Evolutionary conservation across 2,113 vertebrate species (phyloP), one percentile per base, ranked within the genome.

Genomic region (Nothocercus nigrocapillus): DNA sequence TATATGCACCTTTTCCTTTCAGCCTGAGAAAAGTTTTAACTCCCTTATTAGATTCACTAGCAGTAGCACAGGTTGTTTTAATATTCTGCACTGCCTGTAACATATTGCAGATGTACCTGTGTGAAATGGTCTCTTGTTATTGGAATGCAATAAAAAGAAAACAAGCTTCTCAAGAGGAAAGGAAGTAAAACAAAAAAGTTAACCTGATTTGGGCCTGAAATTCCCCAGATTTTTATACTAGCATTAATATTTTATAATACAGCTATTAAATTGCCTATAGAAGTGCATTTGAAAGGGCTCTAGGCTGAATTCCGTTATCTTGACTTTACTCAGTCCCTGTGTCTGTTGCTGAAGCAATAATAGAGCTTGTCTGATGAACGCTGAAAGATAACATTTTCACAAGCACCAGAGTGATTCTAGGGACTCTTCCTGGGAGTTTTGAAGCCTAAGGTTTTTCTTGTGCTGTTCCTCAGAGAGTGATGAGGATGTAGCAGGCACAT

Each of bases 41-140:
- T 89, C 53, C 44, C 40, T 96, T 92, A 93, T 94, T 96, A 96
- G 63, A 90, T 93, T 94, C 86, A 62, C 88, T 51, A 95, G 90
- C 94, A 93, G 94, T 97, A 95, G 94, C 96, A 93, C 95, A 96
- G 88, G 92, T 95, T 96, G 85, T 94, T 95, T 96, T 95, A 97
- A 97, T 96, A 93, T 96, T 95, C 91, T 49, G 0, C 76, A 95
- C 90, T 95, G 95, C 70, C 67, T 93, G 92, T 97, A 97, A 97
- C 95, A 92, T 92, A 73, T 69, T 91, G 94, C 95, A 96, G 95
- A 97, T 87, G 95, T 96, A 96, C 93, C 94, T 95, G 89, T 74
- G 90, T 94, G 94, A 96, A 96, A 94, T 42, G 70, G 74, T 82
- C 92, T 92, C 93, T 92, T 25, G 2, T 96, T 96, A 92, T 25